A percentile compares a stretch with the other conserved stretches of the same genome.
Conservation (phyloP, 2,113 vertebrate species). For the Tinamus guttatus region DNA sequence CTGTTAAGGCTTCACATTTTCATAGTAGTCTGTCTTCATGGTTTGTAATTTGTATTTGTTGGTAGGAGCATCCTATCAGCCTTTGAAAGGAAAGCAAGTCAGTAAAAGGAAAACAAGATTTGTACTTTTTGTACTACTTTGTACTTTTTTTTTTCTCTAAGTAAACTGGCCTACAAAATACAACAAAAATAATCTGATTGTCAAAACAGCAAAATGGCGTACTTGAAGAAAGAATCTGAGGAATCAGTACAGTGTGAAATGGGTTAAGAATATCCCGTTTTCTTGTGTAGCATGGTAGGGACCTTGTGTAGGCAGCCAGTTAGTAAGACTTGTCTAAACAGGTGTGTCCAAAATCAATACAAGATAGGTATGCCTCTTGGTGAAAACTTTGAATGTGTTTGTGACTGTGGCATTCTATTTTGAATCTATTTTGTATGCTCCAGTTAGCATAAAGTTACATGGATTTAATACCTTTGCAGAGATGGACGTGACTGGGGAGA, state of each 20-base stretch:
- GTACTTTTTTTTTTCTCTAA: too few relatives aligned
- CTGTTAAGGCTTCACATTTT: neutral
- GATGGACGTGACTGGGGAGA: constrained; percentile 91
- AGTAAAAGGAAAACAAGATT: neutral
- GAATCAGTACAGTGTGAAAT: neutral
- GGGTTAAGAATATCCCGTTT: neutral
- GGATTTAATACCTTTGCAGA: constrained; percentile 36
- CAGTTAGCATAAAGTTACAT: neutral
- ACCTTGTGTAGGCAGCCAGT: neutral
- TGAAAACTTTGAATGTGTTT: neutral
- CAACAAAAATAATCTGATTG: neutral
- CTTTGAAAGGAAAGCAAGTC: neutral
- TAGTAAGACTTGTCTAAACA: neutral
- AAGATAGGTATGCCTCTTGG: neutral
- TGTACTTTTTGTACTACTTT: neutral
- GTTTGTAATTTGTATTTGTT: neutral
- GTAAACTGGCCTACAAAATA: neutral
- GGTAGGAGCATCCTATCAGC: neutral
- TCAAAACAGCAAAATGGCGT: neutral
- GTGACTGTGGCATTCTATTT: neutral
- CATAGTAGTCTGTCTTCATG: neutral
- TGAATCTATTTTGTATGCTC: neutral
- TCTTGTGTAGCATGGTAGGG: neutral
- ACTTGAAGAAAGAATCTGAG: neutral
- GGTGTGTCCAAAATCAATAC: neutral